Evolutionary conservation across 2,797 vertebrate genomes (phyloP).

Genomic region (Oryzias dopingdopingensis): DNA sequence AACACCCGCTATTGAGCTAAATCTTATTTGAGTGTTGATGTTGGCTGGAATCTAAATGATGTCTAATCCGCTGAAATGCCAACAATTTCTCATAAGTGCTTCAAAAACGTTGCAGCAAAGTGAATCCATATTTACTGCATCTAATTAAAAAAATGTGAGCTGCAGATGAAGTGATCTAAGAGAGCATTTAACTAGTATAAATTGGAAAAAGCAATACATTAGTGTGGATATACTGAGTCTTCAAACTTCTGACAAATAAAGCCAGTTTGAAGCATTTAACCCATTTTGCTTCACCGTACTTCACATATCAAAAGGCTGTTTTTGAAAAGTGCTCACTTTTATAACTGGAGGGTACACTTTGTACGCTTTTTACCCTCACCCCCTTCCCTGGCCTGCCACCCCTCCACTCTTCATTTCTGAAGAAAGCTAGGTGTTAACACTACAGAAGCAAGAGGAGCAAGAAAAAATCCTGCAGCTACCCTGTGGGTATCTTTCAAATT

Average conservation of each 20-base stretch:
- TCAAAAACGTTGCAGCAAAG: slow-evolving; percentile 24
- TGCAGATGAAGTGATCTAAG: slow-evolving; percentile 31
- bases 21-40: too few relatives aligned
- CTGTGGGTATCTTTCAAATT: slow-evolving; percentile 84
- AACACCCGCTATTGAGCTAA: too few relatives aligned
- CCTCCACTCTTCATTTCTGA: slow-evolving; percentile 66
- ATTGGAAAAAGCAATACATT: slow-evolving; percentile 19
- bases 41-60: too few relatives aligned
- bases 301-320: slow-evolving; percentile 80
- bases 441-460: slow-evolving; percentile 76
- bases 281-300: slow-evolving; percentile 72
- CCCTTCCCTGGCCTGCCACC: slow-evolving; percentile 56
- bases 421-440: slow-evolving; percentile 81
- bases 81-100: too few relatives aligned
- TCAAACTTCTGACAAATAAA: slow-evolving; percentile 65
- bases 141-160: slow-evolving; percentile 26
- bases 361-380: slow-evolving; percentile 68
- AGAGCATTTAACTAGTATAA: slow-evolving; percentile 29
- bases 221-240: slow-evolving; percentile 48
- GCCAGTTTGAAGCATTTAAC: slow-evolving; percentile 79
- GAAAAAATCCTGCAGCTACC: slow-evolving; percentile 81
- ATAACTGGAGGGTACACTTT: slow-evolving; percentile 83
- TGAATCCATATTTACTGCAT: slow-evolving; percentile 62
- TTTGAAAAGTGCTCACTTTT: slow-evolving; percentile 75
- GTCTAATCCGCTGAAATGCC: too few relatives aligned